Base-by-base conservation (phyloP, 35 echinoderm and acorn worm genomes). In the Amphiura filiformis region DNA sequence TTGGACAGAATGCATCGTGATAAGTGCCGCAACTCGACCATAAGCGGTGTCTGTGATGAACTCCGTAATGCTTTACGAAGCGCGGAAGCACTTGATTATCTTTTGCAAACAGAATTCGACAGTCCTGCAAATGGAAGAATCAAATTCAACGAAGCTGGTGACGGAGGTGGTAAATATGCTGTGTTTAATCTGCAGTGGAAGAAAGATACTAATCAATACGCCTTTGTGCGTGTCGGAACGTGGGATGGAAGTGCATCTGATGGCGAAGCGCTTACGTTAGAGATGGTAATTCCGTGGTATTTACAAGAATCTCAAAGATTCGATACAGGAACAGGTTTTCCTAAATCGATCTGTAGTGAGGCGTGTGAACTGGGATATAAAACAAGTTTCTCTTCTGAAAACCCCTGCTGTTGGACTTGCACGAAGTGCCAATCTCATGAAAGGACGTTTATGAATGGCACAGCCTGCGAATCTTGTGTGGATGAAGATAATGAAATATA, bases 321-420 rank as follows among this genome's bases (percentile, higher is more conserved):
- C 4, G 84, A 92, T 56, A 12, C 78, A 9, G 38, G 31, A 3
- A 92, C 96, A 0, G 86, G 87, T 13, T 76, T 77, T 28, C 96
- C 96, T 38, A 88, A 82, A 49, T 99, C 96, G 0, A 61, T 95
- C 1, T 99, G 92, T 34, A 97, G 92, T 57, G 81, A 86, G 4
- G 90, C 93, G 0, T 99, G 96, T 79, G 37, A 77, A 4, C 44
- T 65, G 1, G 90, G 90, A 23, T 86, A 99, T 39, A 89, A 81
- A 14, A 83, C 47, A 39, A 94, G 57, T 39, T 75, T 87, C 14
- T 75, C 90, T 35, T 89, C 90, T 56, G 93, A 99, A 30, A 94
- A 91, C 56, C 85, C 90, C 12, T 99, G 96, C 37, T 99, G 96
- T 56, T 99, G 96, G 96, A 93, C 87, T 18, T 99, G 96, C 57